Evolutionary conservation across 1,140 invertebrate genomes (phyloP).

Genomic region (Drosophila santomea): DNA sequence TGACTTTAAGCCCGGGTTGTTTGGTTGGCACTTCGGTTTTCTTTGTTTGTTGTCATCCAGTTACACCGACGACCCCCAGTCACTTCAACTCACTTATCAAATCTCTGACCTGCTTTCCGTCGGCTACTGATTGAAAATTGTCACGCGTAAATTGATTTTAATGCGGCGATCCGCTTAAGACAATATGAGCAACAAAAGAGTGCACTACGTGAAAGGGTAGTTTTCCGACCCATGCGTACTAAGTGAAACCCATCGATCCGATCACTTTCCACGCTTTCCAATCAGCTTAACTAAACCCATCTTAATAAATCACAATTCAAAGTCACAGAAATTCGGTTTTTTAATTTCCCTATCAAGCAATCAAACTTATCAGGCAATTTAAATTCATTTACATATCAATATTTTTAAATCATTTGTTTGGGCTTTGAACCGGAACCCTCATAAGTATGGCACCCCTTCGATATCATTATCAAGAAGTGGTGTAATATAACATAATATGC

Average conservation of each 20-base stretch:
- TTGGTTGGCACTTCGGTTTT: neutral
- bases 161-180: constrained; percentile 53
- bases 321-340: too few species aligned
- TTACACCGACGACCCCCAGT: neutral
- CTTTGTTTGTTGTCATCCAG: constrained; percentile 22
- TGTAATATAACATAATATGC: neutral
- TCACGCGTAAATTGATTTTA: constrained; percentile 68
- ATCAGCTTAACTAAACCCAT: neutral
- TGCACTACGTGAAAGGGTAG: neutral
- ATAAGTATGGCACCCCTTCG: neutral
- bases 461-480: neutral
- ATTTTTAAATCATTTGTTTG: too few species aligned
- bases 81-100: constrained; percentile 36
- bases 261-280: neutral
- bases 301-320: neutral
- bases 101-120: constrained; percentile 41
- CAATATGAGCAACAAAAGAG: constrained; percentile 15
- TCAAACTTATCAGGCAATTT: too few species aligned
- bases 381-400: too few species aligned
- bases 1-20: constrained; percentile 1
- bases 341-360: too few species aligned
- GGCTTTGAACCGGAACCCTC: neutral
- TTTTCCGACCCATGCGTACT: neutral
- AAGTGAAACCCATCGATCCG: constrained; percentile 13
- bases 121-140: constrained; percentile 68